Conservation (phyloP, 2,888 invertebrate species). For the Callyntrura sp. region DNA sequence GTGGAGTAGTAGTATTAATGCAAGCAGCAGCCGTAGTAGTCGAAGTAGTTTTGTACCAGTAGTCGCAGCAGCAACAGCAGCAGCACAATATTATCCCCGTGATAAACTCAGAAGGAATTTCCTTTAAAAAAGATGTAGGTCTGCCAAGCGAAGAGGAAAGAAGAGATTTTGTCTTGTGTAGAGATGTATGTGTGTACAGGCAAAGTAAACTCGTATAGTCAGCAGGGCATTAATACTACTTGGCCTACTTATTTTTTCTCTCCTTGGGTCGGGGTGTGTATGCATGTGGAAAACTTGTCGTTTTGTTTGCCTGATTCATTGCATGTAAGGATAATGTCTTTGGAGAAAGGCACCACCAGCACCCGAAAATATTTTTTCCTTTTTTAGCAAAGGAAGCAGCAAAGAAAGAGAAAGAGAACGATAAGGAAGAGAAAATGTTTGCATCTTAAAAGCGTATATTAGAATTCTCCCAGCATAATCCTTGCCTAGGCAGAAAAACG, state of each 20-base stretch:
- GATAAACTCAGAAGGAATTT: slow-evolving; percentile 34
- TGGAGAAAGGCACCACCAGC: slow-evolving; percentile 62
- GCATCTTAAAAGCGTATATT: slow-evolving; percentile 50
- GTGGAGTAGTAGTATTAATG: slow-evolving; percentile 29
- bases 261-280: slow-evolving; percentile 31
- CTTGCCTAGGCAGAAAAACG: slow-evolving; percentile 3
- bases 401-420: not conserved
- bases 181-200: not conserved
- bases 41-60: too few species aligned
- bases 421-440: slow-evolving; percentile 26
- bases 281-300: slow-evolving; percentile 58
- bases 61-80: too few species aligned
- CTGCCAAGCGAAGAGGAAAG: slow-evolving; percentile 38
- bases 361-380: not conserved
- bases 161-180: slow-evolving; percentile 28
- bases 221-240: slow-evolving; percentile 30
- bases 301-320: slow-evolving; percentile 67
- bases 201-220: slow-evolving; percentile 38
- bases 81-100: not conserved
- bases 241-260: slow-evolving; percentile 63
- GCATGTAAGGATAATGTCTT: slow-evolving; percentile 57
- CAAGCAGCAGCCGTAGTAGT: too few species aligned
- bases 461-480: slow-evolving; percentile 33
- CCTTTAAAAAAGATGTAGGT: slow-evolving; percentile 27
- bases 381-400: slow-evolving; percentile 32